Evolutionary conservation across 2,888 invertebrate species (phyloP).

Genomic region (Scrobipalpa costella): DNA sequence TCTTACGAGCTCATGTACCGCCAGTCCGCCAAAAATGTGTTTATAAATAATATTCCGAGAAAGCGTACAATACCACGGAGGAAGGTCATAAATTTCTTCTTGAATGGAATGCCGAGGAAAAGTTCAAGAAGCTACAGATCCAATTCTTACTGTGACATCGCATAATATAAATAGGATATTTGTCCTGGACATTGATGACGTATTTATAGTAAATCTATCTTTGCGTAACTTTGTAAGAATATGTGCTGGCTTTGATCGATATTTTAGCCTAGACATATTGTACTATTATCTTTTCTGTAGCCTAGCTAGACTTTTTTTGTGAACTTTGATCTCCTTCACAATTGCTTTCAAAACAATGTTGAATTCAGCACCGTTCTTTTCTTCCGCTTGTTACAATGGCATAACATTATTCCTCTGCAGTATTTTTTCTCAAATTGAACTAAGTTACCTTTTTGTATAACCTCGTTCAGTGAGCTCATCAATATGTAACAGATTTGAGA

Average conservation of each 20-base stretch:
- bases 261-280: no score
- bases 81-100: not conserved
- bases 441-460: slow-evolving; percentile 14
- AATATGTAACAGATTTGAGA: not conserved
- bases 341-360: no score
- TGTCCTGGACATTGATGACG: no score
- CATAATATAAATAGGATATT: not conserved
- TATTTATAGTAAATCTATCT: no score
- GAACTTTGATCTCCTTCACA: no score
- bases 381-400: no score
- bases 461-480: not conserved
- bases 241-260: no score
- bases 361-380: no score
- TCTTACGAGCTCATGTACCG: not conserved
- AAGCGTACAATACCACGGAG: not conserved
- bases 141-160: not conserved
- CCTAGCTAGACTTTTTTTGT: no score
- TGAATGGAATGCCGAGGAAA: not conserved
- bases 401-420: not conserved
- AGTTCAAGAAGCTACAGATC: not conserved
- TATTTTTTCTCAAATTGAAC: slow-evolving; percentile 21
- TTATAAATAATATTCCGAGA: not conserved
- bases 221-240: no score
- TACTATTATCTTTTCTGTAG: no score
- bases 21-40: not conserved